These are phyloP conservation scores for Tipula lateralis DNA, from an alignment of 2,888 invertebrate species.

Conservation along the genomic window DNA sequence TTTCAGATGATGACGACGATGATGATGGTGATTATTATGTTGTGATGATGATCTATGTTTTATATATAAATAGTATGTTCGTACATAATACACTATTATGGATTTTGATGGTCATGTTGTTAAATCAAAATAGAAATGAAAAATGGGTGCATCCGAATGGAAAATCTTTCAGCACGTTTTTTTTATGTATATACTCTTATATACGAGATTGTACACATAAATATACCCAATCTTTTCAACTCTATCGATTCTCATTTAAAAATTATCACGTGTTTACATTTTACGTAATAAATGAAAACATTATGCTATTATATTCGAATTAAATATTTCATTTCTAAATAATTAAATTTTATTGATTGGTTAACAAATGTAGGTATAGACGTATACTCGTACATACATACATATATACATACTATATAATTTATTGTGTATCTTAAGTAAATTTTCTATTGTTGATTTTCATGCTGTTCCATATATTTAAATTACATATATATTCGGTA, in stretches of 20 bases:
- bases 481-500: background rate
- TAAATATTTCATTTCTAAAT: background rate
- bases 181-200: background rate
- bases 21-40: background rate
- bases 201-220: background rate
- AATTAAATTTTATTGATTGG: background rate
- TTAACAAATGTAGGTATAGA: background rate
- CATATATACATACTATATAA: background rate
- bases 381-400: no score
- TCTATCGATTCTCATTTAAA: slow-evolving; percentile 2
- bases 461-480: background rate
- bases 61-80: background rate
- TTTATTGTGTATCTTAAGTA: background rate
- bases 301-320: background rate
- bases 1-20: background rate
- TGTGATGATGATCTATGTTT: background rate
- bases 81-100: background rate
- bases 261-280: background rate
- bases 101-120: slow-evolving; percentile 7
- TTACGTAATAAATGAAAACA: background rate
- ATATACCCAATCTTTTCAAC: background rate
- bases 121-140: background rate
- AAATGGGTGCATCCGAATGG: background rate
- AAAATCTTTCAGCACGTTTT: slow-evolving; percentile 11
- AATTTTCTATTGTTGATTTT: slow-evolving; percentile 19